Conservation (phyloP, 2,797 vertebrate species). For the Sebastes steindachneri region DNA sequence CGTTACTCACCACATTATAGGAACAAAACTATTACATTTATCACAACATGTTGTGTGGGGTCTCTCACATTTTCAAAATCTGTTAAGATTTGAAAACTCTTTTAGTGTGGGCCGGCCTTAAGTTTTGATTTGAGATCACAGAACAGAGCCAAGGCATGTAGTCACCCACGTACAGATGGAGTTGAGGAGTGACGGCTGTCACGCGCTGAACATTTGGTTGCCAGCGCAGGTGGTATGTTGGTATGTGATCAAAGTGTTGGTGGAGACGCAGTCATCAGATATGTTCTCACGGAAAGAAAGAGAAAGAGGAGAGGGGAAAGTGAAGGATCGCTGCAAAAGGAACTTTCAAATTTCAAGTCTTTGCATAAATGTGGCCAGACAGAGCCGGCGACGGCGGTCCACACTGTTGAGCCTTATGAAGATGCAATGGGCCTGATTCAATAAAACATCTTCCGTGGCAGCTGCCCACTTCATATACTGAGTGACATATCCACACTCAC, state of each 20-base stretch:
- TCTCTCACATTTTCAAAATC: too few species aligned
- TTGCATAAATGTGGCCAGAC: too few species aligned
- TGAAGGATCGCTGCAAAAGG: background rate
- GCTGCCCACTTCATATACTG: slow-evolving; percentile 23
- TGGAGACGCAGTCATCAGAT: background rate
- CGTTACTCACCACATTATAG: too few species aligned
- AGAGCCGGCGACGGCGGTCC: background rate
- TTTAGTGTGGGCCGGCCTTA: too few species aligned
- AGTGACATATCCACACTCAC: slow-evolving; percentile 13
- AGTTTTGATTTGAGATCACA: background rate
- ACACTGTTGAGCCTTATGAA: slow-evolving; percentile 5
- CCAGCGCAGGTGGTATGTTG: slow-evolving; percentile 18
- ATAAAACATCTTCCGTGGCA: slow-evolving; percentile 50
- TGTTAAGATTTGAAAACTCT: too few species aligned
- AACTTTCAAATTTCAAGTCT: background rate
- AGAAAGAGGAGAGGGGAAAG: background rate
- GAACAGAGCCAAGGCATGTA: background rate
- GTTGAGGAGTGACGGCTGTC: slow-evolving; percentile 38
- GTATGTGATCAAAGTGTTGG: slow-evolving; percentile 27
- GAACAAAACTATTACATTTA: too few species aligned
- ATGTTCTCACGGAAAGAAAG: background rate
- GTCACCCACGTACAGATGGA: slow-evolving; percentile 19
- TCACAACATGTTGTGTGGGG: too few species aligned
- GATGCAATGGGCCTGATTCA: slow-evolving; percentile 24
- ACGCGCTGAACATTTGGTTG: slow-evolving; percentile 21